phyloP scores from a whole-genome alignment of 2,797 vertebrate genomes.

The Tokudaia muenninki region DNA sequence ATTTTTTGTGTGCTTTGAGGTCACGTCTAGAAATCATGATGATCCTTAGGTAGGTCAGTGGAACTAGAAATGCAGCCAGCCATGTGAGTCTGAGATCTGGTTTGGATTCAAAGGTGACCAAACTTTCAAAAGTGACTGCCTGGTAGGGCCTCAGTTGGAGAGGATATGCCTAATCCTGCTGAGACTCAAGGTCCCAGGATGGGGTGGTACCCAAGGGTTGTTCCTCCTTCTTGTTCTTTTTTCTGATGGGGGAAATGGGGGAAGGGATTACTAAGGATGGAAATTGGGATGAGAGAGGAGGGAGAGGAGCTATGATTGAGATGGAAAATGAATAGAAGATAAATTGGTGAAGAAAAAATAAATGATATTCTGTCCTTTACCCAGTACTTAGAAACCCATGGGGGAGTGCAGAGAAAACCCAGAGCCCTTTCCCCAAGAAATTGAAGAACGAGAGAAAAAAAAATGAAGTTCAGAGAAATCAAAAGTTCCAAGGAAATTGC shows the following conservation, averaged over 20 bases:
- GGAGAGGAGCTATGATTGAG: background rate
- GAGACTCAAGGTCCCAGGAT: background rate
- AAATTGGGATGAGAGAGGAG: background rate
- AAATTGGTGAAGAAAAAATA: background rate
- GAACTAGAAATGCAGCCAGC: background rate
- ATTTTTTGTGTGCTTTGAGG: background rate
- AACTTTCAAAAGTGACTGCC: background rate
- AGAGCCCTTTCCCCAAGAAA: background rate
- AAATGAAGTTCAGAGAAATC: background rate
- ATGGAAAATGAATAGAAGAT: background rate
- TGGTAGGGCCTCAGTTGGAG: background rate
- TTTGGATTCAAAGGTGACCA: background rate
- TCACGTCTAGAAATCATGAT: background rate
- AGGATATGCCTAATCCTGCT: background rate
- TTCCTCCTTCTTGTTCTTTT: background rate
- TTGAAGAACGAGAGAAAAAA: background rate
- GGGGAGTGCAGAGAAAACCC: background rate
- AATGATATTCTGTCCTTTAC: accelerated
- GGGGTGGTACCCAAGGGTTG: background rate
- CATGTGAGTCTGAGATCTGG: background rate
- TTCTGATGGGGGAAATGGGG: too few species aligned
- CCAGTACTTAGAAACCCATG: background rate
- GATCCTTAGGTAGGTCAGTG: background rate
- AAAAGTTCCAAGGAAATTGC: background rate
- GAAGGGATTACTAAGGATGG: background rate